Base-by-base conservation (phyloP, 2,888 invertebrate genomes). In the Exephanes ischioxanthus region DNA sequence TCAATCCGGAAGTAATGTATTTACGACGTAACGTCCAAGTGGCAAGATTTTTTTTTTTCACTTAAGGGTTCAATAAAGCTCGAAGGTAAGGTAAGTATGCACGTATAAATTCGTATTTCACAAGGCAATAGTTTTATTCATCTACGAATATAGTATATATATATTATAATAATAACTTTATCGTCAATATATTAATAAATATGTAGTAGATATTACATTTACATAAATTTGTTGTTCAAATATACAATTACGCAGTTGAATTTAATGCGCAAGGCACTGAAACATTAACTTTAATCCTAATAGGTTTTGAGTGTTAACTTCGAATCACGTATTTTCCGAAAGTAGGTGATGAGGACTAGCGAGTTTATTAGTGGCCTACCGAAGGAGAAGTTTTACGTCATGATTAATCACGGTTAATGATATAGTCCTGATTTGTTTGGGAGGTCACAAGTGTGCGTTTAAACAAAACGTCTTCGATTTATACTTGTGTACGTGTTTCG, bases 161-260 rank as follows among this genome's bases (percentile, higher is more conserved):
- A 84, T 86, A 87, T 86, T 88, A 87, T 78, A 63, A 83, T 84
- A 82, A 85, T 89, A 89, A 68, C 30, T 68, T 78, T 70, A 78
- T 78, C 61, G 33, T 87, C 72, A 82, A 84, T 89, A 89, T 86
- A 85, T 87, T 90, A 89, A 89, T 90, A 89, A 89, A 90, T 90
- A 90, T 87, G 88, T 84, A 87, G 75, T 85, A 85, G 83, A 85
- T 87, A 88, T 86, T 90, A 89, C 88, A 90, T 88, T 87, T 88
- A 84, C 86, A 88, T 88, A 83, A 80, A 87, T 87, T 85, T 86
- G 80, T 88, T 76, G 85, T 89, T 51, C 87, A 90, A 90, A 90
- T 90, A 87, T 90, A 91, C 90, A 90, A 71, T 87, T 89, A 88
- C 86, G 75, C 86, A 83, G 75, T 84, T 77, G 58, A 86, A 83